Base-by-base conservation (phyloP, 1,140 invertebrate species). In the Trissolcus basalis region DNA sequence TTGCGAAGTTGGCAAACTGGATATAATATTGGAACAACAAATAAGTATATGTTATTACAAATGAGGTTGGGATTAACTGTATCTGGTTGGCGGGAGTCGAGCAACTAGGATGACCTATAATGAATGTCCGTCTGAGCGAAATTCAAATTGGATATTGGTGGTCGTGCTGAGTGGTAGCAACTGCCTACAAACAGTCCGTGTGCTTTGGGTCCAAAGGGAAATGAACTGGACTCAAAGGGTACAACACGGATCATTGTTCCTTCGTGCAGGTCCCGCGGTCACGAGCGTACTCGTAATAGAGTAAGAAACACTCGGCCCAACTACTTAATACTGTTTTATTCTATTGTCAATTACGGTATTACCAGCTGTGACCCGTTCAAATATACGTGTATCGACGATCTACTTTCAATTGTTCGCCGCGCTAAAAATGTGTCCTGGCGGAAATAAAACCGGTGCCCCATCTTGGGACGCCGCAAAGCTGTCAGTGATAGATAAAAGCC, bases 211-310 rank as follows among this genome's bases (percentile, higher is more conserved):
- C 61, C 63, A 32, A 67, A 64, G 56, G 51, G 60, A 78, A 78
- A 78, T 55, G 76, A 78, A 78, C 65, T 60, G 65, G 27, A 67
- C 65, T 63, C 70, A 48, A 51, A 51, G 76, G 16, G 67, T 50
- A 54, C 44, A 70, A 56, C 69, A 60, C 45, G 51, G 55, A 73
- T 78, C 67, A 74, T 74, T 72, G 77, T 74, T 74, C 10, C 65
- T 36, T 78, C 77, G 71, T 74, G 76, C 76, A 55, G 67, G 67
- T 58, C 68, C 60, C 56, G 44, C 19, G 50, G 71, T 78, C 77
- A 78, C 77, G 71, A 78, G 50, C 56, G 12, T 15, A 45, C 45
- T 50, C 61, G 67, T 78, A 60, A 79, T 79, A 75, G 71, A 79
- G 53, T 72, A 45, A 48, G 58, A 56, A 47, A 65, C 60, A 71